Evolutionary conservation across 2,113 vertebrate species (phyloP).

Genomic region (Eidolon helvum): DNA sequence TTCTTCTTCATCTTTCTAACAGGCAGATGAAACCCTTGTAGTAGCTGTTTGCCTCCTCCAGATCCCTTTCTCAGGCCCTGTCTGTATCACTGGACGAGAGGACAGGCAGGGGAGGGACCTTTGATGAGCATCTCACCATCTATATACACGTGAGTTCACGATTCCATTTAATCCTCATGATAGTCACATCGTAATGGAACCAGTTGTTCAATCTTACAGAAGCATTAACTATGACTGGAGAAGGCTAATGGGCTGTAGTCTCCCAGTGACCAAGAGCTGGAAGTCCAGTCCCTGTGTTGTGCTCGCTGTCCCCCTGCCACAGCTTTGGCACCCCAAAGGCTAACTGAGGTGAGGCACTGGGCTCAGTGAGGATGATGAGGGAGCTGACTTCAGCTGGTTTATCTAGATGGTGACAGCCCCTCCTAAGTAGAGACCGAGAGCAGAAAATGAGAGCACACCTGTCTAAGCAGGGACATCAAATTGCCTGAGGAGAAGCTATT

Average conservation of each 20-base stretch:
- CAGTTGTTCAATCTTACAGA: neutral
- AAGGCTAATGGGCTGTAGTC: accelerated
- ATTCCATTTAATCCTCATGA: neutral
- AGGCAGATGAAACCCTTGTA: neutral
- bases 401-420: neutral
- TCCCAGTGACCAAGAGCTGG: neutral
- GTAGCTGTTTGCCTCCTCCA: neutral
- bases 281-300: too few species aligned
- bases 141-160: accelerated
- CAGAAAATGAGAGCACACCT: slow-evolving; percentile 61
- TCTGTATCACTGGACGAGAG: accelerated
- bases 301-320: neutral
- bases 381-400: slow-evolving; percentile 42
- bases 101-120: neutral
- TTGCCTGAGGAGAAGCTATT: slow-evolving; percentile 72
- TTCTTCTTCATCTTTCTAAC: neutral
- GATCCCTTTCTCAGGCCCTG: neutral
- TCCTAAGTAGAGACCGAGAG: neutral
- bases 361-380: neutral
- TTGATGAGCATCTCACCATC: neutral
- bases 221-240: accelerated
- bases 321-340: neutral
- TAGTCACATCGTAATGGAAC: accelerated
- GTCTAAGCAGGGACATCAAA: slow-evolving; percentile 67
- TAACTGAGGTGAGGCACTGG: neutral